Base-by-base conservation (phyloP, 2,797 vertebrate genomes). In the Enteromius viviparus region DNA sequence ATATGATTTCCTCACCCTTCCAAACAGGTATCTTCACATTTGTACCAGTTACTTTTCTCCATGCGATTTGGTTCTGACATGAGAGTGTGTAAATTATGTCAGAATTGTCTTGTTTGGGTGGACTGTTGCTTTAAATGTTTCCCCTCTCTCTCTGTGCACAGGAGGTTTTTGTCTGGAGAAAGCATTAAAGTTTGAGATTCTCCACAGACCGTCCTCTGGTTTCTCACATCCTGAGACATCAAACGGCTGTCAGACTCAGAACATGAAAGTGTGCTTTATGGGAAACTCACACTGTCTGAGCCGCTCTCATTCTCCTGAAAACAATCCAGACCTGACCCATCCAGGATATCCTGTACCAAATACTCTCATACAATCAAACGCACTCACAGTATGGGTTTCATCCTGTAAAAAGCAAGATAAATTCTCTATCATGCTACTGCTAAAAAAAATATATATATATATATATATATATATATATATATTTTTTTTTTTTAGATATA, bases 161-260 rank as follows among this genome's bases (percentile, higher is more conserved):
- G 32, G 3, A 19, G 47, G 68, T 32, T 55, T 49, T 53, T 8
- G 19, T 51, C 68, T 79, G 34, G 23, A 74, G 45, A 74, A 64
- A 55, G 71, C 64, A n/a, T 71, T 70, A 70, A 65, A 55, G 40
- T 87, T 68, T 62, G 68, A 84, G 58, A 76, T 51, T 76, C 87
- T 89, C 86, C 81, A 58, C 91, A 89, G 88, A 86, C 86, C 81
- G 64, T 82, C 77, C 85, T 71, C 83, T 89, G 87, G 84, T 88
- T 89, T 90, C 89, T 89, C 85, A 92, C 80, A 87, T 87, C 91
- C 86, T 80, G 82, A 84, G 82, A 90, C 91, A 92, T 94, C 90
- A 93, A 92, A 93, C 90, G 88, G 86, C 91, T 90, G 92, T 93
- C 91, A 93, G 90, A 69, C 80, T n/a, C 82, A 87, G 86, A 87